phyloP scores from a whole-genome alignment of 1,140 invertebrate species.

The Melanaphis sacchari region DNA sequence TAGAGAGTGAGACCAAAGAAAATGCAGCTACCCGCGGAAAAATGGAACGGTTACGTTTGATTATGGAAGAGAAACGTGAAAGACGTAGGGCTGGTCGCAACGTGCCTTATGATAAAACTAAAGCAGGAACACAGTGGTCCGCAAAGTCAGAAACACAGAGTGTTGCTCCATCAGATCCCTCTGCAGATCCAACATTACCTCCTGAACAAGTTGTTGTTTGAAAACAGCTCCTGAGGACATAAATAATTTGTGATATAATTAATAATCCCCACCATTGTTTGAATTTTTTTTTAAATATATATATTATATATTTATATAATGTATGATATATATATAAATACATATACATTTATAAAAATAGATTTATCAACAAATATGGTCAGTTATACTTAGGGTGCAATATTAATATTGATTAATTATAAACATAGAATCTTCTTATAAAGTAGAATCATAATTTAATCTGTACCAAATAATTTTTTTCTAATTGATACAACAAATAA shows the following conservation, averaged over 20 bases:
- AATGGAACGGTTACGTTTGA: conserved; percentile 81
- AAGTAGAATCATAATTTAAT: background rate
- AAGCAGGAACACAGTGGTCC: conserved; percentile 58
- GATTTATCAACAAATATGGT: conserved; percentile 35
- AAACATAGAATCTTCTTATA: background rate
- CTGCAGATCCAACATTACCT: conserved; percentile 53
- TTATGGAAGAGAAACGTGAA: conserved; percentile 87
- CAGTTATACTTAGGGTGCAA: conserved; percentile 47
- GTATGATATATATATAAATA: conserved; percentile 24
- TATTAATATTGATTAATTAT: conserved; percentile 27
- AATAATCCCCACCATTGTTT: conserved; percentile 55
- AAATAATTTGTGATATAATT: conserved; percentile 51
- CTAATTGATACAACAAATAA: background rate
- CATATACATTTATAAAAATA: conserved; percentile 35
- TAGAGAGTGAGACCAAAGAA: conserved; percentile 66
- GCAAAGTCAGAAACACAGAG: conserved; percentile 60
- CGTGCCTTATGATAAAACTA: conserved; percentile 62
- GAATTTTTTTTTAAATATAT: background rate
- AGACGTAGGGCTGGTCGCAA: conserved; percentile 80
- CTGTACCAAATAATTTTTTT: background rate
- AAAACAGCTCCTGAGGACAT: conserved; percentile 30
- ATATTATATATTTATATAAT: conserved; percentile 24
- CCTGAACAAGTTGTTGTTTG: conserved; percentile 56
- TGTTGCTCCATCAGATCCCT: conserved; percentile 41
- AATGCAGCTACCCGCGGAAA: conserved; percentile 84